Evolutionary conservation across 1,140 invertebrate species (phyloP).

Genomic region (Paracyclopina nana): DNA sequence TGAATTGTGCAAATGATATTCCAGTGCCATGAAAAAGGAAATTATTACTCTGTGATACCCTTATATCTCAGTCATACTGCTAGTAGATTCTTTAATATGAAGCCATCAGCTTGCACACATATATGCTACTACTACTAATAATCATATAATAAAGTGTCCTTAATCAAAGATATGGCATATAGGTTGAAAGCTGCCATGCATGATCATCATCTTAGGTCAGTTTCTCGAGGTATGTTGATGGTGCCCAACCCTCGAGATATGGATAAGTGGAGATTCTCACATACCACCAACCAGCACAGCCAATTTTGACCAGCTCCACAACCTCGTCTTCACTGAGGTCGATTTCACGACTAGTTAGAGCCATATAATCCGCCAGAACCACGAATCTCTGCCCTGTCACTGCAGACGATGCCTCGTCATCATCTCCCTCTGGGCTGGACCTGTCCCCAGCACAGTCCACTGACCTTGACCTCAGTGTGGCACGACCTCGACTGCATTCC

Average conservation of each 20-base stretch:
- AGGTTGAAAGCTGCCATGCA: too few species aligned
- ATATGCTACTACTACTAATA: too few species aligned
- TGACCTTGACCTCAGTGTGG: constrained; percentile 4
- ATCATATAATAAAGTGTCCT: too few species aligned
- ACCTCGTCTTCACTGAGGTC: constrained; percentile 68
- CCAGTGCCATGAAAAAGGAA: too few species aligned
- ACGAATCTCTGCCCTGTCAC: constrained; percentile 33
- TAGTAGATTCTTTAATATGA: too few species aligned
- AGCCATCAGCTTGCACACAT: too few species aligned
- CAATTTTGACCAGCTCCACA: constrained; percentile 66
- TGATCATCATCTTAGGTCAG: background rate
- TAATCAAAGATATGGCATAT: too few species aligned
- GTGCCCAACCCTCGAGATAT: constrained; percentile 64
- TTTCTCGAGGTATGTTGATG: constrained; percentile 65
- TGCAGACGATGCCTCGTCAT: background rate
- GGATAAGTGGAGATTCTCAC: constrained; percentile 33
- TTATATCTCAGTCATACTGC: too few species aligned
- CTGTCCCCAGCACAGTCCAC: constrained; percentile 12
- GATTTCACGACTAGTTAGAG: constrained; percentile 65
- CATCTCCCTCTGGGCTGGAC: background rate
- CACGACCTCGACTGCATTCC: background rate
- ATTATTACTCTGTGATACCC: too few species aligned
- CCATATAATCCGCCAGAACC: constrained; percentile 73
- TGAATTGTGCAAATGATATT: too few species aligned
- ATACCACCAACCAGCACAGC: constrained; percentile 90